Evolutionary conservation across 2,797 vertebrate species (phyloP), one percentile per base, ranked within the genome.

Genomic region (Diplodus sargus): DNA sequence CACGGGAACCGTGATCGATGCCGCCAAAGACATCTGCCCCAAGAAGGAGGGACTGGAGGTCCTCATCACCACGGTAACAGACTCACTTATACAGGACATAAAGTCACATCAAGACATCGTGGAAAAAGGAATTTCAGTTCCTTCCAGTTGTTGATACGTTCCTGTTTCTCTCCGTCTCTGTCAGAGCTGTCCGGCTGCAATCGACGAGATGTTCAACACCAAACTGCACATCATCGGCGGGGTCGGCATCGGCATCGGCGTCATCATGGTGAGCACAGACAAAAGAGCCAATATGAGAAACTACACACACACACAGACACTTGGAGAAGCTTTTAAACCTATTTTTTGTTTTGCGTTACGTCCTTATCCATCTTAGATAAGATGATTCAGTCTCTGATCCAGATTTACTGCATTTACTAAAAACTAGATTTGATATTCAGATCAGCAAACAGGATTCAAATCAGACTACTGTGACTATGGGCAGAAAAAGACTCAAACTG

Each of bases 181-280:
- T 56, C 83, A 99, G 98, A 42, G 93, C 0, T 99, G 98, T 81
- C 96, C 95, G 0, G 0, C 18, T 0, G 96, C 94, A 79, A 99
- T 99, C 34, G 84, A 95, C 0, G 90, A 96, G 0, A 83, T 98
- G 79, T 98, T 99, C 90, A 94, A 96, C 67, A 94, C 81, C 43
- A 97, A 96, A 67, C 90, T 98, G 83, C 96, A 98, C 51, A 95
- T 98, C 81, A 96, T 99, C 0, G 97, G 96, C 4, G 97, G 97
- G 0, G 96, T 98, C n/a, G 97, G 97, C 68, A 97, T 99, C 20
- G 96, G 95, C 9, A 97, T 99, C 52, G 98, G 96, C 0, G 82
- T 98, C 70, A 93, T 98, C 89, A 98, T 98, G 97, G 98, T 98
- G 80, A 89, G 91, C 39, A 3, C 28, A 18, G 3, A 17, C 39